Percentiles rank a stretch among this genome's conserved stretches.
These are phyloP conservation scores for Ridgeia piscesae DNA, from an alignment of 1,140 invertebrate species.

Conservation along the genomic window DNA sequence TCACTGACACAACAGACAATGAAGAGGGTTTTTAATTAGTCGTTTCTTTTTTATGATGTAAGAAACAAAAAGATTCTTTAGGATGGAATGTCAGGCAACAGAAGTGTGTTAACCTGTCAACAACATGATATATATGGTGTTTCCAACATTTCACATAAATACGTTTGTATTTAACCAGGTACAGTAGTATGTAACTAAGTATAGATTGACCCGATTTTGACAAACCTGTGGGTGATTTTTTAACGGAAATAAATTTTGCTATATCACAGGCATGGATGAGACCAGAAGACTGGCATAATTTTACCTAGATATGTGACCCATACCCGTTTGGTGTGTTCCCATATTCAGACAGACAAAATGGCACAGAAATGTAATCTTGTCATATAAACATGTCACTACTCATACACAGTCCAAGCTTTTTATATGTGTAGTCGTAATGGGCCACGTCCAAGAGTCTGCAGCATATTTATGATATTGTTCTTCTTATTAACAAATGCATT, in stretches of 20 bases:
- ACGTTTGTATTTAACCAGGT: too few species aligned
- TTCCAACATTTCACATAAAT: too few species aligned
- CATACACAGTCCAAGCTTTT: not conserved
- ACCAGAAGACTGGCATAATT: not conserved
- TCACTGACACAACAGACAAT: too few species aligned
- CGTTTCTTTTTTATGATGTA: too few species aligned
- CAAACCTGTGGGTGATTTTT: too few species aligned
- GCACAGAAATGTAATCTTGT: not conserved
- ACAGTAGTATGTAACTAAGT: too few species aligned
- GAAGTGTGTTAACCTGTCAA: too few species aligned
- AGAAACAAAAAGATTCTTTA: too few species aligned
- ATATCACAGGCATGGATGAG: not conserved
- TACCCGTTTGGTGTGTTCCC: not conserved
- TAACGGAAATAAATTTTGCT: not conserved
- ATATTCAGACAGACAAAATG: not conserved
- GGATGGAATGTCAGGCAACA: too few species aligned
- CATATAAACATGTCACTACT: not conserved
- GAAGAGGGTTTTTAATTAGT: too few species aligned
- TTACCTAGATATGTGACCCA: not conserved
- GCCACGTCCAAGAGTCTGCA: not conserved
- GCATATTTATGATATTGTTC: not conserved
- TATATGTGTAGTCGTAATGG: not conserved
- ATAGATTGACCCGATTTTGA: too few species aligned
- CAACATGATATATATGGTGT: too few species aligned
- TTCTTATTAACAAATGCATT: not conserved